phyloP scores from a whole-genome alignment of 2,888 invertebrate species.

The Plemyria rubiginata region DNA sequence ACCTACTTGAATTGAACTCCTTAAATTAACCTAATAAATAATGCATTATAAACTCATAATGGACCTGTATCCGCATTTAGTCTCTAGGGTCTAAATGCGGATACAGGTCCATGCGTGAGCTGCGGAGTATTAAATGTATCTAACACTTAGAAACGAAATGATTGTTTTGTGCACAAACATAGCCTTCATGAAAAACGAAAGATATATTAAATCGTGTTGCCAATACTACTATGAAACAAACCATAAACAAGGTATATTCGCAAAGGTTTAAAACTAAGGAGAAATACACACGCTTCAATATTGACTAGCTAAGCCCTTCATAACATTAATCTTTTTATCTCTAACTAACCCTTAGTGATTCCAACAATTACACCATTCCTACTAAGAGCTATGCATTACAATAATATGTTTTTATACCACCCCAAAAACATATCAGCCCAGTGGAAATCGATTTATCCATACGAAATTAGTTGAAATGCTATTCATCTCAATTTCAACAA shows the following conservation, averaged over 20 bases:
- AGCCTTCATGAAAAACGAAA: not conserved
- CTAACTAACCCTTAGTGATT: slow-evolving; percentile 11
- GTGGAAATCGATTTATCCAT: too few species aligned
- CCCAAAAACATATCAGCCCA: not conserved
- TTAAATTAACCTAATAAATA: too few species aligned
- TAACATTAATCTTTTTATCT: slow-evolving; percentile 9
- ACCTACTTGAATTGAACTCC: too few species aligned
- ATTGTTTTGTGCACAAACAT: not conserved
- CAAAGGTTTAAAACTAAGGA: slow-evolving; percentile 14
- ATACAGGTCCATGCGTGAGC: too few species aligned
- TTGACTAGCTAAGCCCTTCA: slow-evolving; percentile 34
- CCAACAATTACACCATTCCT: slow-evolving; percentile 13
- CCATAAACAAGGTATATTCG: slow-evolving; percentile 8
- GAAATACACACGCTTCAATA: slow-evolving; percentile 15
- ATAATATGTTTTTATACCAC: slow-evolving; percentile 1
- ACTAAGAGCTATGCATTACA: slow-evolving; percentile 27
- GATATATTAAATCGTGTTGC: not conserved
- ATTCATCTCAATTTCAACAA: too few species aligned
- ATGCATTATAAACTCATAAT: too few species aligned
- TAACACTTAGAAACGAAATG: too few species aligned
- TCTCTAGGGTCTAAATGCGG: too few species aligned
- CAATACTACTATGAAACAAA: slow-evolving; percentile 1
- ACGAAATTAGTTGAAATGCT: too few species aligned
- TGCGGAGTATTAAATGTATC: too few species aligned
- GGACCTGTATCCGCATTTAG: too few species aligned